A percentile compares a stretch with the other conserved stretches of the same genome.
Evolutionary conservation across 2,888 invertebrate genomes (phyloP).

Genomic region (Pinctada fucata): DNA sequence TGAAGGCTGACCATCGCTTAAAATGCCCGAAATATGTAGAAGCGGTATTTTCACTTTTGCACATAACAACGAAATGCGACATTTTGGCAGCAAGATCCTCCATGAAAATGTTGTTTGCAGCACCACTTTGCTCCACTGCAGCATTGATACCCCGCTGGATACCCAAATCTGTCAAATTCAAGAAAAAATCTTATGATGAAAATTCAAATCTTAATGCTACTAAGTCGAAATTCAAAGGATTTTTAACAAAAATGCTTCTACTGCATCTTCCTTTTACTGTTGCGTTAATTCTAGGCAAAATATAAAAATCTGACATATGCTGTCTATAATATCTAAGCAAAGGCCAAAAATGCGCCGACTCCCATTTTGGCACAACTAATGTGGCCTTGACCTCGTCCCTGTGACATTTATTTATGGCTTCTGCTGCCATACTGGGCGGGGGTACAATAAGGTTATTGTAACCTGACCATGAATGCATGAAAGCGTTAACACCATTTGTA

Average conservation of each 20-base stretch:
- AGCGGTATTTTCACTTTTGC: background rate
- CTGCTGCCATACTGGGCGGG: background rate
- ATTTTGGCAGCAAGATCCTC: background rate
- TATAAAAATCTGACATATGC: background rate
- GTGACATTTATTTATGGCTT: background rate
- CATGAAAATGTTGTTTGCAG: background rate
- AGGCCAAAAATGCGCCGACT: background rate
- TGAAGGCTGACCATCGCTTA: background rate
- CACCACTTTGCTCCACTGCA: background rate
- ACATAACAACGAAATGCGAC: background rate
- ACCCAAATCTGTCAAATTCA: background rate
- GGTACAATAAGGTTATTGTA: background rate
- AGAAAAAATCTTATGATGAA: background rate
- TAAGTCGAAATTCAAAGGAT: background rate
- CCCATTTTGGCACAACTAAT: background rate
- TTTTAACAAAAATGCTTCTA: background rate
- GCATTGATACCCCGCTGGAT: background rate
- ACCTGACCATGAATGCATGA: background rate
- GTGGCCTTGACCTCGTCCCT: conserved; percentile 1
- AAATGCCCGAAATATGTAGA: background rate
- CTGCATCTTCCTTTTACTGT: background rate
- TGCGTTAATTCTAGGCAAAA: background rate
- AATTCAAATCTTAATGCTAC: background rate
- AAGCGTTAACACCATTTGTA: background rate
- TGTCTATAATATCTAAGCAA: background rate